Evolutionary conservation across 2,797 vertebrate species (phyloP).

Genomic region (Bovichtus diacanthus): DNA sequence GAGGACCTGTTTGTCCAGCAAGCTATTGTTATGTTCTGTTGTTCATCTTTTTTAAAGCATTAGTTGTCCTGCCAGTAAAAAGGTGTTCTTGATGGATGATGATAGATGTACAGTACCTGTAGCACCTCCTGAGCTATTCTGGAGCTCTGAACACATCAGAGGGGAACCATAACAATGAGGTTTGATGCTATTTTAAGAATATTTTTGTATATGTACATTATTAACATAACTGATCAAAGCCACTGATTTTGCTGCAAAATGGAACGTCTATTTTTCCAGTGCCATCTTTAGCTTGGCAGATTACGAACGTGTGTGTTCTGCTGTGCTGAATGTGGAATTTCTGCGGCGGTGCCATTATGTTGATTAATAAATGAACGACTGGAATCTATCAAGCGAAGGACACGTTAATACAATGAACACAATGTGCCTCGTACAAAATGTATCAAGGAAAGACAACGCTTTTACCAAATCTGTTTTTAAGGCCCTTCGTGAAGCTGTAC

Average conservation of each 20-base stretch:
- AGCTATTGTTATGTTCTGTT: no score
- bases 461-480: neutral
- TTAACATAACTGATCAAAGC: neutral
- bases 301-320: neutral
- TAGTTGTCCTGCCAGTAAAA: neutral
- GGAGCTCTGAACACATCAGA: neutral
- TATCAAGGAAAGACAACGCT: neutral
- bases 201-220: neutral
- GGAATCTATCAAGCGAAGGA: neutral
- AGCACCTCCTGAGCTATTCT: neutral
- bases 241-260: neutral
- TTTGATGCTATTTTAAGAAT: no score
- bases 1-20: neutral
- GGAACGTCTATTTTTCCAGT: neutral
- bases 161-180: neutral
- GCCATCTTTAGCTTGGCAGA: neutral
- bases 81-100: neutral
- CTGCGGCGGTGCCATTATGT: neutral
- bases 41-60: neutral
- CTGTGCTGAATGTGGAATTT: neutral
- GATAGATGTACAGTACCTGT: neutral
- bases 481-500: neutral
- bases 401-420: neutral
- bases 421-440: neutral
- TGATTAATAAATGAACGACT: slow-evolving; percentile 1